Percentiles rank a stretch among this genome's conserved stretches.
Conservation (phyloP, 2,113 vertebrate species). For the Phoxinus phoxinus region DNA sequence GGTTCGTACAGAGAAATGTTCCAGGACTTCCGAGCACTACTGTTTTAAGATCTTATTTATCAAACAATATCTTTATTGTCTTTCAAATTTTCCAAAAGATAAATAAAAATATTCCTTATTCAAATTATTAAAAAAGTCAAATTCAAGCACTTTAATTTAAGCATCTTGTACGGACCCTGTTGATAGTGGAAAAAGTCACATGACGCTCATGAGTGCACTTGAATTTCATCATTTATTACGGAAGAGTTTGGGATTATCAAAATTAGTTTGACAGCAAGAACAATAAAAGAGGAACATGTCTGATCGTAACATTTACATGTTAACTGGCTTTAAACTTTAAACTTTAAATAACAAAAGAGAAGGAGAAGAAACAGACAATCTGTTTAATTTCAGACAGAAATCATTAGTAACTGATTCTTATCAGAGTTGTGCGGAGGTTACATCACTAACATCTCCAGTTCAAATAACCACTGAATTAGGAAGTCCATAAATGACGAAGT, state of each 20-base stretch:
- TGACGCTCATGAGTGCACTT: background rate
- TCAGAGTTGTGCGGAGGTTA: background rate
- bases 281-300: too few relatives aligned
- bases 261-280: background rate
- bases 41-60: too few relatives aligned
- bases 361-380: background rate
- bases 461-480: slow-evolving; percentile 73
- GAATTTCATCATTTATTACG: background rate
- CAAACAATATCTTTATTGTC: too few relatives aligned
- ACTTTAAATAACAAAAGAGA: background rate
- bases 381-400: background rate
- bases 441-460: slow-evolving; percentile 21
- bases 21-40: too few relatives aligned
- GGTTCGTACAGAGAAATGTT: too few relatives aligned
- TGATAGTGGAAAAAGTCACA: background rate
- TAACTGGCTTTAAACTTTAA: background rate
- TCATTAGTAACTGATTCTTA: background rate
- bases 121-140: too few relatives aligned
- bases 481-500: slow-evolving; percentile 81
- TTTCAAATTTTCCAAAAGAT: too few relatives aligned
- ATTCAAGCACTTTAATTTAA: too few relatives aligned
- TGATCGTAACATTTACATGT: too few relatives aligned
- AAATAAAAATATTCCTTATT: too few relatives aligned
- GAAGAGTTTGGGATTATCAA: background rate
- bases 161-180: too few relatives aligned